Conservation (phyloP, 2,797 vertebrate genomes). For the Melopsittacus undulatus region DNA sequence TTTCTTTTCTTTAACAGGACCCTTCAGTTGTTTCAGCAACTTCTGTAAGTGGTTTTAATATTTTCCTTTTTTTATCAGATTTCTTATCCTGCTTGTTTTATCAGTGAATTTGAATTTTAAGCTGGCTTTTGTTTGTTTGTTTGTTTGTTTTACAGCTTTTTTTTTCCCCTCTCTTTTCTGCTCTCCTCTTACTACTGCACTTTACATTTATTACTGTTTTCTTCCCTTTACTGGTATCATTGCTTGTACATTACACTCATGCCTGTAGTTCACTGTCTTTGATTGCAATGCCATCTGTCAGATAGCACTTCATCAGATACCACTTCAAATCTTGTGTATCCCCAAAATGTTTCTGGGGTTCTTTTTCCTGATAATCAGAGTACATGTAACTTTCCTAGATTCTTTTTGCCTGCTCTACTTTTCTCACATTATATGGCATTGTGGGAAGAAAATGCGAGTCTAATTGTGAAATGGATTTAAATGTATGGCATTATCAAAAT, state of each 20-base stretch:
- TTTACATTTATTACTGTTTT: background rate
- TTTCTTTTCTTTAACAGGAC: background rate
- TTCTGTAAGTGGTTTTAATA: background rate
- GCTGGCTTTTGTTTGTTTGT: background rate
- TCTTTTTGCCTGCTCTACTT: background rate
- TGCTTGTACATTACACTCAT: fast-evolving
- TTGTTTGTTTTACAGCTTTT: background rate
- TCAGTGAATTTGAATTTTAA: background rate
- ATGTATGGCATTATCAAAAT: background rate
- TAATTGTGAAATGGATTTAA: background rate
- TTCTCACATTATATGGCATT: background rate
- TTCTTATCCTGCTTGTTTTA: background rate
- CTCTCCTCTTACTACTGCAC: background rate
- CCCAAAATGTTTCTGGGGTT: background rate
- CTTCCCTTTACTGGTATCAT: background rate
- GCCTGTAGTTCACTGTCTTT: background rate
- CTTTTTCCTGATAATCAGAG: background rate
- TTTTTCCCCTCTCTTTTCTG: background rate
- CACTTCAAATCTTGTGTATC: background rate
- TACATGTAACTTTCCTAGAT: background rate
- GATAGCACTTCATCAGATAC: background rate
- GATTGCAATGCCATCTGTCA: background rate
- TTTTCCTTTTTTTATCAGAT: too few relatives aligned
- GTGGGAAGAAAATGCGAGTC: background rate
- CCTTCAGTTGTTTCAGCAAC: background rate